Evolutionary conservation across 2,888 invertebrate genomes (phyloP).

Genomic region (Crossocerus cetratus): DNA sequence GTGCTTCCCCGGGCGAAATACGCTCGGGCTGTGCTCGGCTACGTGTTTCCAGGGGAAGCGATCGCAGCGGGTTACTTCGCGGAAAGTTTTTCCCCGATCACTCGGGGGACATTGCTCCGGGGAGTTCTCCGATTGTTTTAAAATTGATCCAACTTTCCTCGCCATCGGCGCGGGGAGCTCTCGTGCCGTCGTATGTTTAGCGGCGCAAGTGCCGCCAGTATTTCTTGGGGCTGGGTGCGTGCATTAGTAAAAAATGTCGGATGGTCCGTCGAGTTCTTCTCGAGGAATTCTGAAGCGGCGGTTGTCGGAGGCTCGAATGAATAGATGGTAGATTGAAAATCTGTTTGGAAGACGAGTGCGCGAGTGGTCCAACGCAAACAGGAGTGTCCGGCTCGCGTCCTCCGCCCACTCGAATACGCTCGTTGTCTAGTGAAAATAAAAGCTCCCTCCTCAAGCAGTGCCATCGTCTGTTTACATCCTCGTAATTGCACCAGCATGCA

Average conservation of each 20-base stretch:
- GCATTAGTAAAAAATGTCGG: slow-evolving; percentile 34
- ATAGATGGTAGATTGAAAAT: slow-evolving; percentile 51
- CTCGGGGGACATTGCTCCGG: background rate
- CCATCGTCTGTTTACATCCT: slow-evolving; percentile 46
- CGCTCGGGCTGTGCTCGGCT: slow-evolving; percentile 7
- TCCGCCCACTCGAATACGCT: slow-evolving; percentile 30
- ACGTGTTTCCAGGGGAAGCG: slow-evolving; percentile 32
- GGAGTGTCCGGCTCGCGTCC: slow-evolving; percentile 7
- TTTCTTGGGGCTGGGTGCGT: background rate
- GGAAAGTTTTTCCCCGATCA: slow-evolving; percentile 4
- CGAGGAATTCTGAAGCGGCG: slow-evolving; percentile 31
- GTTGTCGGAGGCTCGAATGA: slow-evolving; percentile 48
- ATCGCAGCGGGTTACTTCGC: background rate
- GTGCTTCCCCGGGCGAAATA: no score
- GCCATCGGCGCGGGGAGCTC: slow-evolving; percentile 24
- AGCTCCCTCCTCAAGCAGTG: slow-evolving; percentile 39
- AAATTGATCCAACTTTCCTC: background rate
- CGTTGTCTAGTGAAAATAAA: slow-evolving; percentile 37
- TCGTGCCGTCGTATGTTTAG: background rate
- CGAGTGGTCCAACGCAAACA: slow-evolving; percentile 41
- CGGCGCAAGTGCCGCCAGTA: background rate
- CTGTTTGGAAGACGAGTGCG: slow-evolving; percentile 35
- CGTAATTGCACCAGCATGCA: slow-evolving; percentile 50
- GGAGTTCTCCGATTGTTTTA: background rate
- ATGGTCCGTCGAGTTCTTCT: slow-evolving; percentile 33